A percentile compares a stretch with the other conserved stretches of the same genome.
Evolutionary conservation across 2,888 invertebrate genomes (phyloP).

Genomic region (Candidula unifasciata): DNA sequence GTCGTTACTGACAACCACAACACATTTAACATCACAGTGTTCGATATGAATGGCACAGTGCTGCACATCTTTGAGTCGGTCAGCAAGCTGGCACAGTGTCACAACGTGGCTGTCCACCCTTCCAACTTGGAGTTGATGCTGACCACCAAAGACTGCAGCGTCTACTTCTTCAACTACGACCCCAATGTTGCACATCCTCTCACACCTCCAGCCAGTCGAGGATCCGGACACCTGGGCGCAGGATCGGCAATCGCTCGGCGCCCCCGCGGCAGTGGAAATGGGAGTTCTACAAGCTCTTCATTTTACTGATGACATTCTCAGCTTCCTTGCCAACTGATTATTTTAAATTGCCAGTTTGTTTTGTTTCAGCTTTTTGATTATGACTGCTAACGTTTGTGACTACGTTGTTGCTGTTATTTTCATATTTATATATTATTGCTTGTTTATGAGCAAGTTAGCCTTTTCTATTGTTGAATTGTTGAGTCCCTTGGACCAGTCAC

Average conservation of each 20-base stretch:
- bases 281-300: not conserved
- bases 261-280: not conserved
- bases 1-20: constrained; percentile 99
- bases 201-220: constrained; percentile 13
- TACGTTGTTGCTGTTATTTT: not conserved
- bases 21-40: constrained; percentile 99
- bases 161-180: constrained; percentile 97
- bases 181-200: constrained; percentile 43
- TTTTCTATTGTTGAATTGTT: constrained; percentile 30
- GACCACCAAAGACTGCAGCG: constrained; percentile 98
- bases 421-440: not conserved
- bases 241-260: not conserved
- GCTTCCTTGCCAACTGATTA: constrained; percentile 19
- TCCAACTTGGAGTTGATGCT: constrained; percentile 84
- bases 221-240: not conserved
- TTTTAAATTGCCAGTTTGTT: not conserved
- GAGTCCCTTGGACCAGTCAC: constrained; percentile 5
- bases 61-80: constrained; percentile 98
- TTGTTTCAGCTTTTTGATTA: not conserved
- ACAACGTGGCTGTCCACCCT: constrained; percentile 93
- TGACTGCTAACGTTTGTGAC: not conserved
- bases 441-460: constrained; percentile 1
- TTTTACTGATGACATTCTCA: not conserved
- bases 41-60: constrained; percentile 93
- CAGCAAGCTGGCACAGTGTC: constrained; percentile 99